phyloP scores from a whole-genome alignment of 2,888 invertebrate species.

The Trissolcus brochymenae region DNA sequence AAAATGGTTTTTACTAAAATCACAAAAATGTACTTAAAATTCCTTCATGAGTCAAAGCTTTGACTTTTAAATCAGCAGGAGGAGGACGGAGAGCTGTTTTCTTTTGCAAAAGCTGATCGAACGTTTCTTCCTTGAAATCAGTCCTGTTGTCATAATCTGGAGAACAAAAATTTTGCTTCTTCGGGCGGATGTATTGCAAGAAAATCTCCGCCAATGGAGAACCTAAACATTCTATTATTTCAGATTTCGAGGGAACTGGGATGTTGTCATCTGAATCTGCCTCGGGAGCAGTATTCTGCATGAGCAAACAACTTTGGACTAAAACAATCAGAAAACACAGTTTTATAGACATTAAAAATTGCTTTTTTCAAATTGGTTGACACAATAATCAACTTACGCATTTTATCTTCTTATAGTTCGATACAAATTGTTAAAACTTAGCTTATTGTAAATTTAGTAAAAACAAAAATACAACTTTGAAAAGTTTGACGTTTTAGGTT shows the following conservation, averaged over 20 bases:
- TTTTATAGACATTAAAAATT: not conserved
- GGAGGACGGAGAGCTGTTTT: conserved; percentile 55
- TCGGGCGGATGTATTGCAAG: conserved; percentile 60
- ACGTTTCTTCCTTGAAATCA: conserved; percentile 62
- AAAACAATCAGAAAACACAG: not conserved
- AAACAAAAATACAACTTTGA: too few species aligned
- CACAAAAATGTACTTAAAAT: too few species aligned
- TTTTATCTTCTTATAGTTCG: too few species aligned
- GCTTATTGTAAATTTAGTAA: too few species aligned
- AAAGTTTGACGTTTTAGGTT: too few species aligned
- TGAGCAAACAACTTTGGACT: conserved; percentile 32
- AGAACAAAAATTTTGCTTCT: conserved; percentile 60
- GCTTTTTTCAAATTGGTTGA: not conserved
- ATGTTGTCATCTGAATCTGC: not conserved
- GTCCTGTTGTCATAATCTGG: conserved; percentile 47
- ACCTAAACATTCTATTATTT: conserved; percentile 62
- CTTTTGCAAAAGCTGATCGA: conserved; percentile 62
- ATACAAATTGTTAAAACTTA: too few species aligned
- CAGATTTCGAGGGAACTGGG: conserved; percentile 56
- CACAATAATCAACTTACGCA: too few species aligned
- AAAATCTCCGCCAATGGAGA: conserved; percentile 62
- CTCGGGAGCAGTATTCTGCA: conserved; percentile 10
- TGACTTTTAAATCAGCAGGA: conserved; percentile 57
- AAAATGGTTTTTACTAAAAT: too few species aligned
- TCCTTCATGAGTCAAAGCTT: conserved; percentile 63